Percentiles rank a stretch among this genome's conserved stretches.
These are phyloP conservation scores for Lucilia cuprina DNA, from an alignment of 1,140 invertebrate species.

Conservation along the genomic window DNA sequence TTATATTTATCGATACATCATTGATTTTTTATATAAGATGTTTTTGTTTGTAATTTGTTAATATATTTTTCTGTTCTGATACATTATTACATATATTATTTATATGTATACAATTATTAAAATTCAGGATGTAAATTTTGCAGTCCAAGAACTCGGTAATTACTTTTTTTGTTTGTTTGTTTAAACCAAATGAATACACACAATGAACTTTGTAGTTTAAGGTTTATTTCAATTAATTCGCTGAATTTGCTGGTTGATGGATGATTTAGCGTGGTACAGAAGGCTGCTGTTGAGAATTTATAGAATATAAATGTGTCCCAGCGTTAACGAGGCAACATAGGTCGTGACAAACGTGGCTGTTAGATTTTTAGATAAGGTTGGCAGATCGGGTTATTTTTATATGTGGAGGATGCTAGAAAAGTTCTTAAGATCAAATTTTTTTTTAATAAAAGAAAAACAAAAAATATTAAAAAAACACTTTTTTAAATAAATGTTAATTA, in stretches of 20 bases:
- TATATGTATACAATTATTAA: not conserved
- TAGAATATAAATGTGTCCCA: not conserved
- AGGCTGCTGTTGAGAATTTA: not conserved
- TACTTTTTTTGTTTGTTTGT: not conserved
- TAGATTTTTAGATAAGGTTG: slow-evolving; percentile 13
- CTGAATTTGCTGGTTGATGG: not conserved
- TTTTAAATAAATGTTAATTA: slow-evolving; percentile 20
- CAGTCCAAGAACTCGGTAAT: not conserved
- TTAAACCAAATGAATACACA: not conserved
- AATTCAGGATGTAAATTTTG: not conserved
- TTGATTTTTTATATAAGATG: not conserved
- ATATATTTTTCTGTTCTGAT: not conserved
- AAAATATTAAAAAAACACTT: slow-evolving; percentile 13
- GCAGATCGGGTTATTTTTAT: slow-evolving; percentile 18
- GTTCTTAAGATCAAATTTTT: slow-evolving; percentile 33
- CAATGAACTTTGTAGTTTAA: not conserved
- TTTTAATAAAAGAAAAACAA: slow-evolving; percentile 33
- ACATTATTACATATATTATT: not conserved
- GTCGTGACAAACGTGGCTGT: slow-evolving; percentile 10
- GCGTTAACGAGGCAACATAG: not conserved
- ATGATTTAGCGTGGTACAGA: not conserved
- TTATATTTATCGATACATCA: not conserved
- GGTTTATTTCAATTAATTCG: not conserved
- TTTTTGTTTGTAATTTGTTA: not conserved
- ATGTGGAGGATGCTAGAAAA: slow-evolving; percentile 19